These are phyloP conservation scores for Dynastes tityus DNA, from an alignment of 2,888 invertebrate species.

Conservation along the genomic window DNA sequence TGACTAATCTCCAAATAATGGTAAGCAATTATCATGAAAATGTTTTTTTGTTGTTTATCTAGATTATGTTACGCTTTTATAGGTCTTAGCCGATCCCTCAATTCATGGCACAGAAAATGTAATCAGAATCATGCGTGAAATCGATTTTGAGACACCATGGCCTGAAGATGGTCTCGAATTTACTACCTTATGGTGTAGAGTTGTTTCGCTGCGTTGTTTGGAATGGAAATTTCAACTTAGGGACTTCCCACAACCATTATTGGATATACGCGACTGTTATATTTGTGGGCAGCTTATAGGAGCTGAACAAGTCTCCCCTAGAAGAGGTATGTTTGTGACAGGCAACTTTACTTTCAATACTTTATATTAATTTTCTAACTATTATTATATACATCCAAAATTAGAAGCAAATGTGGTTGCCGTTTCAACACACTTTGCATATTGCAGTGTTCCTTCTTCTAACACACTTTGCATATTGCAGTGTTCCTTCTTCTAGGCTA, in stretches of 20 bases:
- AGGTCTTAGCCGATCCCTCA: conserved; percentile 85
- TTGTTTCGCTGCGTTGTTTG: conserved; percentile 85
- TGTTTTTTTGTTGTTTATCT: background rate
- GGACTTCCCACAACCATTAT: conserved; percentile 95
- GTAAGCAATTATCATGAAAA: conserved; percentile 55
- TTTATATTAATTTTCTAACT: no score
- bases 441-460: no score
- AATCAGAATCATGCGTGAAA: conserved; percentile 80
- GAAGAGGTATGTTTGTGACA: conserved; percentile 63
- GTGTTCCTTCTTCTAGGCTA: no score
- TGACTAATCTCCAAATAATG: conserved; percentile 80
- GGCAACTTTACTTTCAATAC: no score
- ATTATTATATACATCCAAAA: no score
- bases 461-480: no score
- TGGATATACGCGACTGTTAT: conserved; percentile 86
- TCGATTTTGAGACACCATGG: conserved; percentile 93
- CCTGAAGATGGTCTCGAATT: conserved; percentile 92
- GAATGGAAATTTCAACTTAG: conserved; percentile 92
- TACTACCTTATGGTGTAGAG: conserved; percentile 93
- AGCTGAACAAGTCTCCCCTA: conserved; percentile 87
- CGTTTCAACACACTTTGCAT: no score
- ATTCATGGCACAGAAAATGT: conserved; percentile 88
- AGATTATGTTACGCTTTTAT: conserved; percentile 12
- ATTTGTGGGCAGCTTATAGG: conserved; percentile 93
- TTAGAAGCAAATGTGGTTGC: no score